Conservation (phyloP, 2,797 vertebrate genomes). For the Delichon dasypus region DNA sequence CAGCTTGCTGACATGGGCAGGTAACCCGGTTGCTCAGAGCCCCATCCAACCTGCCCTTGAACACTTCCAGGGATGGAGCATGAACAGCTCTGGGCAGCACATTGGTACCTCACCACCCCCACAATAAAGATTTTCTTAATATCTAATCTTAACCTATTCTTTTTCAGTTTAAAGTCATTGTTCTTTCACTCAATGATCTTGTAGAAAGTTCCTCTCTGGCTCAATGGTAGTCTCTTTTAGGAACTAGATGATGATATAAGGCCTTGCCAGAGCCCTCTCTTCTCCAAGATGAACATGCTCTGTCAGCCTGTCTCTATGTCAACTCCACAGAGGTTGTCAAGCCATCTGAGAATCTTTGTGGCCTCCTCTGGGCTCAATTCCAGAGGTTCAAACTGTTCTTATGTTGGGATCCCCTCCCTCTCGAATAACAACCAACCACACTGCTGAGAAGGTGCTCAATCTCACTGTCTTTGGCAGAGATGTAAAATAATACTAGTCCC, state of each 20-base stretch:
- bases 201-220: not conserved
- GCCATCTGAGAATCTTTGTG: not conserved
- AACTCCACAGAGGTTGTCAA: not conserved
- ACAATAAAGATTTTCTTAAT: not conserved
- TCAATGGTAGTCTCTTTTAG: accelerated
- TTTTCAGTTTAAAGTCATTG: not conserved
- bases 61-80: not conserved
- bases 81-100: not conserved
- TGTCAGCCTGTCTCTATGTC: too few species aligned
- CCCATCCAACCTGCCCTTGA: not conserved
- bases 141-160: not conserved
- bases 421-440: too few species aligned
- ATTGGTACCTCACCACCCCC: accelerated
- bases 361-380: not conserved
- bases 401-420: accelerated
- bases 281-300: not conserved
- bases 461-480: not conserved
- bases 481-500: not conserved
- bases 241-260: not conserved
- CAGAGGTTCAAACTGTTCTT: not conserved
- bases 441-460: not conserved
- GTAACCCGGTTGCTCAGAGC: not conserved
- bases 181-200: not conserved
- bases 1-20: accelerated
- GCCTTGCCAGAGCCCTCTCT: not conserved